These are phyloP conservation scores for Lasiurus cinereus DNA, from an alignment of 2,113 vertebrate species.

Conservation along the genomic window DNA sequence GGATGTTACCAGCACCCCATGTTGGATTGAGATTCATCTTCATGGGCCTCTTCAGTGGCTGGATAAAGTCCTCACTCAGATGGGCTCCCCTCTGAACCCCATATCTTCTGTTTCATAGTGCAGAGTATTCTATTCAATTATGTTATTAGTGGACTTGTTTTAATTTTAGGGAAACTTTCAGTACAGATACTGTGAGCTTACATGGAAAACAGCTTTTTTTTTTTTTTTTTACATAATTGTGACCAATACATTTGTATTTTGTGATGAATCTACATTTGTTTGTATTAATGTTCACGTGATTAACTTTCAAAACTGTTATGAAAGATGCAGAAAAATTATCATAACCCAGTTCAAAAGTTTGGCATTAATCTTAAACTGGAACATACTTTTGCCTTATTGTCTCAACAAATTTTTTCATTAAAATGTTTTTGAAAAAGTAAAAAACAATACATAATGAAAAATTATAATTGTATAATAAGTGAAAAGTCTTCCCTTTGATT, in stretches of 20 bases:
- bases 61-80: conserved; percentile 99
- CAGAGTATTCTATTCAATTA: conserved; percentile 81
- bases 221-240: conserved; percentile 84
- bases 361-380: conserved; percentile 82
- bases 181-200: conserved; percentile 89
- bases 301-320: conserved; percentile 82
- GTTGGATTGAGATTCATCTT: conserved; percentile 99
- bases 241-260: conserved; percentile 90
- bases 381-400: conserved; percentile 80
- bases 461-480: neutral
- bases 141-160: conserved; percentile 87
- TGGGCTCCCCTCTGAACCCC: conserved; percentile 98
- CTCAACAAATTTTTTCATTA: conserved; percentile 45
- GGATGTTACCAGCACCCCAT: conserved; percentile 98
- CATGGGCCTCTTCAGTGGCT: conserved; percentile 98
- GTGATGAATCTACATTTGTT: conserved; percentile 86
- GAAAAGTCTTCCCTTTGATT: conserved; percentile 33
- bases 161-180: conserved; percentile 88
- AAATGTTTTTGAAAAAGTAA: neutral
- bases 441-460: conserved; percentile 43
- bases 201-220: conserved; percentile 85
- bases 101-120: conserved; percentile 99
- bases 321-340: conserved; percentile 79
- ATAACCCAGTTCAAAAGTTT: conserved; percentile 60
- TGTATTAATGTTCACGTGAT: conserved; percentile 81